These are phyloP conservation scores for Craterocephalus amniculus DNA, from an alignment of 2,797 vertebrate species.

Conservation along the genomic window DNA sequence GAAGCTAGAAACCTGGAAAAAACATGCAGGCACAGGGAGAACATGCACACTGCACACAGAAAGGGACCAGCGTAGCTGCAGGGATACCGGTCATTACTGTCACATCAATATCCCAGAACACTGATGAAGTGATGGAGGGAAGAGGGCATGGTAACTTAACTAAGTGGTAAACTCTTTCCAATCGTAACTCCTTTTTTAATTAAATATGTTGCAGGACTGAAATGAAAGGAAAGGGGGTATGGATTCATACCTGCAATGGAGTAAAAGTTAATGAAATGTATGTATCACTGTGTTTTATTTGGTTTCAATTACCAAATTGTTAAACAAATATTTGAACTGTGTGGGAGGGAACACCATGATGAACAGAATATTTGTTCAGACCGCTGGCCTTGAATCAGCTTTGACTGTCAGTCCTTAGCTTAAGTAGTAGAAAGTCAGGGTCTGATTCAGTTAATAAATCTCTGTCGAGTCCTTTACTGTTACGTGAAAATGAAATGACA, in stretches of 20 bases:
- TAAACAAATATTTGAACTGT: slow-evolving; percentile 1
- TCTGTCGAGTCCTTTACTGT: slow-evolving; percentile 7
- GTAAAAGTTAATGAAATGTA: neutral
- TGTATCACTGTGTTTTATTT: neutral
- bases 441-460: neutral
- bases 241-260: neutral
- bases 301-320: neutral
- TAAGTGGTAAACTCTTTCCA: too few relatives aligned
- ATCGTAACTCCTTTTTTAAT: too few relatives aligned
- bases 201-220: neutral
- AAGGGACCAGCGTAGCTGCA: too few relatives aligned
- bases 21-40: too few relatives aligned
- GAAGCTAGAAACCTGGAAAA: too few relatives aligned
- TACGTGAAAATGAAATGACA: too few relatives aligned
- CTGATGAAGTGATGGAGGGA: too few relatives aligned
- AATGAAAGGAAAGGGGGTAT: too few relatives aligned
- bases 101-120: too few relatives aligned
- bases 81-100: too few relatives aligned
- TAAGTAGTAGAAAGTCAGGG: neutral
- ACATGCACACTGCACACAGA: too few relatives aligned
- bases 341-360: neutral
- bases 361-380: neutral
- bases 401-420: neutral
- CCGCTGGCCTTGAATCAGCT: neutral
- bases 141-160: too few relatives aligned